Base-by-base conservation (phyloP, 2,797 vertebrate species). In the Anolis apletophallus region DNA sequence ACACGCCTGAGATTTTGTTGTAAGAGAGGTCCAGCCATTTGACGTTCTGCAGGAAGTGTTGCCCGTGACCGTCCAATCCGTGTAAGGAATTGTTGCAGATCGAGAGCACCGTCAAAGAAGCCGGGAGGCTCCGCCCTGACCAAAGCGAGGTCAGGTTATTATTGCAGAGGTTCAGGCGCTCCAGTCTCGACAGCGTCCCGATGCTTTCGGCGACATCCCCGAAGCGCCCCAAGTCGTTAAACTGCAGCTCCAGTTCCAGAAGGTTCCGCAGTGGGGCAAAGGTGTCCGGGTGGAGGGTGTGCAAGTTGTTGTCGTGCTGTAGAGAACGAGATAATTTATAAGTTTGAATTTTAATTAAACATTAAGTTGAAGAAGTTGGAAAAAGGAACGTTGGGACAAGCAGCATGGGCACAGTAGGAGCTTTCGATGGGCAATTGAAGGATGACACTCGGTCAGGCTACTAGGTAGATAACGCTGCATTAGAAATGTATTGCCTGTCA, bases 71-170 rank as follows among this genome's bases (percentile, higher is more conserved):
- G 0, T 73, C 34, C 7, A 94, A 7, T 2, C 16, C 36, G 1
- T 0, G 0, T 52, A 94, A 72, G 0, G 86, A 88, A 88, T 92
- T 94, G 32, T 90, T 91, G 83, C 92, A 92, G 26, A 94, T 86
- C 12, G n/a, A 81, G 61, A 94, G 80, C 5, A 0, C 1, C 1
- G 40, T 29, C 59, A 94, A 59, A 1, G 88, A 76, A 1, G 4
- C 1, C 0, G 91, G 93, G 8, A 94, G 46, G 2, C 14, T 9
- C 0, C 52, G 6, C 1, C 4, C 69, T 1, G 85, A 85, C 5
- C n/a, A 32, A 12, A 93, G 74, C 0, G 85, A 61, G 0, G 52
- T 16, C 57, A 93, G 17, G 0, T 16, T 10, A 72, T 92, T 94
- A 11, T 36, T 29, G n/a, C 88, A 92, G 1, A 93, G n/a, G 0